Conservation (phyloP, 35 echinoderm and acorn worm genomes). For the Nesometra sesokonis region DNA sequence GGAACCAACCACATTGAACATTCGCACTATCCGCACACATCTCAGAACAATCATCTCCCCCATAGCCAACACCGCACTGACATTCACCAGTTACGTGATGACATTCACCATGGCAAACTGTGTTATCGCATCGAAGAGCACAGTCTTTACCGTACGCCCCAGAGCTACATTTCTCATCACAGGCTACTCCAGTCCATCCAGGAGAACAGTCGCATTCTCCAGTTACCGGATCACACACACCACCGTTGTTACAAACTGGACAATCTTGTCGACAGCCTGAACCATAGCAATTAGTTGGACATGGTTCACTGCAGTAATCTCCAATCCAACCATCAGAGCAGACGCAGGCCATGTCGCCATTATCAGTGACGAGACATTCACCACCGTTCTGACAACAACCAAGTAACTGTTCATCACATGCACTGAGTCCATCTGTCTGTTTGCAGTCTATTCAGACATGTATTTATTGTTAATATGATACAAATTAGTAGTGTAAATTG, state of each 20-base stretch:
- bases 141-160: not conserved
- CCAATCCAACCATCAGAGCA: slow-evolving; percentile 50
- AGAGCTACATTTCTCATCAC: not conserved
- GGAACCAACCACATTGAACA: not conserved
- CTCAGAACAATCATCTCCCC: not conserved
- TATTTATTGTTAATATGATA: too few relatives aligned
- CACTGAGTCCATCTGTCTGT: too few relatives aligned
- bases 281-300: not conserved
- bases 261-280: not conserved
- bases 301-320: slow-evolving; percentile 28
- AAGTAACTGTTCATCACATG: not conserved
- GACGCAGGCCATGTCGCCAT: slow-evolving; percentile 23
- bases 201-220: not conserved
- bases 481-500: too few relatives aligned
- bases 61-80: not conserved
- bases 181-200: not conserved
- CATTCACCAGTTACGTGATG: not conserved
- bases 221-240: not conserved
- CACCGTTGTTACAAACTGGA: not conserved
- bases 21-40: not conserved
- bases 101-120: not conserved
- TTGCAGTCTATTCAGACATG: too few relatives aligned
- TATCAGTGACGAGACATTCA: slow-evolving; percentile 1
- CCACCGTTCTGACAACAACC: slow-evolving; percentile 33
- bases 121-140: not conserved